Conservation (phyloP, 2,797 vertebrate genomes). For the Galago senegalensis region DNA sequence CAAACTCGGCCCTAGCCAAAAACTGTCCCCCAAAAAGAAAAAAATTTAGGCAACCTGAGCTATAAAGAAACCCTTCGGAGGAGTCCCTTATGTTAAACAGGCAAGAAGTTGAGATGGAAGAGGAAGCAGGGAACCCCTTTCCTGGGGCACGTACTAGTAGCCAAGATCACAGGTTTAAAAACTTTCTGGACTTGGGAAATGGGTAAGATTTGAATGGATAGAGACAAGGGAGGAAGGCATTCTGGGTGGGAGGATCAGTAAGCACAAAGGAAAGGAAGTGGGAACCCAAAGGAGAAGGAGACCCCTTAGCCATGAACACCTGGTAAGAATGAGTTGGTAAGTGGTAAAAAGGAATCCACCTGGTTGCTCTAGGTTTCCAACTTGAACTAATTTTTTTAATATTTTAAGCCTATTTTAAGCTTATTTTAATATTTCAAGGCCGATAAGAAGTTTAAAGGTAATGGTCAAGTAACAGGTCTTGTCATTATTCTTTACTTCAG, state of each 20-base stretch:
- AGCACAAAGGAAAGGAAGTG: background rate
- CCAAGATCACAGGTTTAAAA: background rate
- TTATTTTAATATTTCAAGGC: constrained; percentile 13
- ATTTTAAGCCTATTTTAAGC: background rate
- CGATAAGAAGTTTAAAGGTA: background rate
- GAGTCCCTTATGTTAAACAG: constrained; percentile 28
- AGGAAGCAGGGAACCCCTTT: background rate
- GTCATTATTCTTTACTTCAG: constrained; percentile 87
- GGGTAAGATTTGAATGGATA: background rate
- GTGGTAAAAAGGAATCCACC: background rate
- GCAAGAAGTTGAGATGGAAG: background rate
- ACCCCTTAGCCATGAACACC: background rate
- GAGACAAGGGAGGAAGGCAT: background rate
- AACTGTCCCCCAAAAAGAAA: no score
- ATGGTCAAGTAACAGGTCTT: fast-evolving
- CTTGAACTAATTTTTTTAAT: background rate
- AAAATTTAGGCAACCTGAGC: background rate
- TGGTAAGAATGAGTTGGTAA: background rate
- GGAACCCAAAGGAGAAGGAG: background rate
- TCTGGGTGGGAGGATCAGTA: background rate
- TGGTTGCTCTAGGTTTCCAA: background rate
- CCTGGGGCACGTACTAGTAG: background rate
- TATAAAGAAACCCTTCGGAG: constrained; percentile 17
- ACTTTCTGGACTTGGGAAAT: background rate
- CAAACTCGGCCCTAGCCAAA: no score